These are phyloP conservation scores for Cyrtorhinus lividipennis DNA, from an alignment of 1,140 invertebrate species.

Conservation along the genomic window DNA sequence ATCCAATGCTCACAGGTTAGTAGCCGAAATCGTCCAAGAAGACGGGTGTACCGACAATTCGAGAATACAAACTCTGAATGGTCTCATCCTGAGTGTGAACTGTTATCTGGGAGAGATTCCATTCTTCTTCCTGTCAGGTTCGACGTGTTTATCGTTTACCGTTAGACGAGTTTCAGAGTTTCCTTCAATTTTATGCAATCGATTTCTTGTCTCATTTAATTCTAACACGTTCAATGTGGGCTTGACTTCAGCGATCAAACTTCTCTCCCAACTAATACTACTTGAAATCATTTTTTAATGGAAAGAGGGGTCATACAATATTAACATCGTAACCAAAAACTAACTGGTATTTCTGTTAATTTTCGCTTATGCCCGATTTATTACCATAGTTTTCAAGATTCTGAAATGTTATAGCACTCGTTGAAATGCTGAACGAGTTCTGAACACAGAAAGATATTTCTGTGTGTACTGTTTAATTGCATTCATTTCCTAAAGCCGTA, in stretches of 20 bases:
- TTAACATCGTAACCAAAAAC: not conserved
- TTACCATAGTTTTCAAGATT: too few relatives aligned
- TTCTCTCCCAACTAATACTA: not conserved
- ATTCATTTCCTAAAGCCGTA: too few relatives aligned
- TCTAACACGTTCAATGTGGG: not conserved
- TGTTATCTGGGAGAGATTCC: constrained; percentile 36
- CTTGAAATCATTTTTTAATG: not conserved
- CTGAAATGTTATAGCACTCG: too few relatives aligned
- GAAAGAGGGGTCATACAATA: not conserved
- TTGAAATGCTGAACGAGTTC: too few relatives aligned
- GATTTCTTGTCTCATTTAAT: not conserved
- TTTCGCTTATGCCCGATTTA: too few relatives aligned
- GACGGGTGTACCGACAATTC: constrained; percentile 20
- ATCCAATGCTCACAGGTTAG: constrained; percentile 24
- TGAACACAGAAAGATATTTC: too few relatives aligned
- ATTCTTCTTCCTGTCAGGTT: constrained; percentile 34
- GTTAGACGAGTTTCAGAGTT: not conserved
- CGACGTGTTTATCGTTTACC: too few relatives aligned
- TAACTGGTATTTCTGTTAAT: too few relatives aligned
- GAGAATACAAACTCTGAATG: constrained; percentile 33
- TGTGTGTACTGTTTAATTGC: too few relatives aligned
- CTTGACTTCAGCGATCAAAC: not conserved
- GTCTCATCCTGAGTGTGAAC: constrained; percentile 33
- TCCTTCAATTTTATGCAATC: not conserved
- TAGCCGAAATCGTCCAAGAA: constrained; percentile 27